phyloP scores from a whole-genome alignment of 37 sponge, comb jelly and placozoan species.

The Halisarca cf. caerulea region DNA sequence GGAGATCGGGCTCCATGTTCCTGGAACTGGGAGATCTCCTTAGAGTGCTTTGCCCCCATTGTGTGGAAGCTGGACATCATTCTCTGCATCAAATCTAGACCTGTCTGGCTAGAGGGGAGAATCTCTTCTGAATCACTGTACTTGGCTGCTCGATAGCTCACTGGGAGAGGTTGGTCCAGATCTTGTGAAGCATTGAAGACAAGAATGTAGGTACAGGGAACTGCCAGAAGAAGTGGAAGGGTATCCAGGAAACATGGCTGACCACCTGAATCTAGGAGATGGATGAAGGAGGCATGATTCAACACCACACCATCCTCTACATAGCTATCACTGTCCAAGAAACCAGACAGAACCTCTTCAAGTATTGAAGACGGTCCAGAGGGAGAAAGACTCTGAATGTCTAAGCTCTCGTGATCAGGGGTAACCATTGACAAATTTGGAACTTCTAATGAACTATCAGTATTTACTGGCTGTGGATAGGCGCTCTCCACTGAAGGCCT shows the following conservation, averaged over 20 bases:
- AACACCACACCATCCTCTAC: neutral
- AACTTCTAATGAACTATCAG: too few relatives aligned
- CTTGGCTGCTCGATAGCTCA: neutral
- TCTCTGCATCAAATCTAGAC: neutral
- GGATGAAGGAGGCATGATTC: conserved; percentile 13
- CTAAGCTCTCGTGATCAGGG: too few relatives aligned
- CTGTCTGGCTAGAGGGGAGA: neutral
- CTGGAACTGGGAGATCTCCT: neutral
- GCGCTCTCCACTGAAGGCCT: too few relatives aligned
- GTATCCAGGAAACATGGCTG: conserved; percentile 13
- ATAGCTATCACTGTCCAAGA: too few relatives aligned
- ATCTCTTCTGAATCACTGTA: neutral
- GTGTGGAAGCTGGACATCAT: conserved; percentile 6
- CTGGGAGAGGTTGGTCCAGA: conserved; percentile 8
- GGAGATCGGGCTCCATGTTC: neutral
- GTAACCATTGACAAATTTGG: too few relatives aligned
- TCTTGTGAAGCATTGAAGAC: conserved; percentile 13
- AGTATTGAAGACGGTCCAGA: too few relatives aligned
- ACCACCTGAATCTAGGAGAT: conserved; percentile 14
- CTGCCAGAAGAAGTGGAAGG: conserved; percentile 6
- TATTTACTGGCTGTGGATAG: too few relatives aligned
- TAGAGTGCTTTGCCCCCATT: neutral
- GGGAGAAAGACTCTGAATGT: too few relatives aligned
- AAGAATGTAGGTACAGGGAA: conserved; percentile 2
- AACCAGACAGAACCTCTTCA: too few relatives aligned